Evolutionary conservation across 2,888 invertebrate genomes (phyloP).

Genomic region (Eumacrocentrus americanus): DNA sequence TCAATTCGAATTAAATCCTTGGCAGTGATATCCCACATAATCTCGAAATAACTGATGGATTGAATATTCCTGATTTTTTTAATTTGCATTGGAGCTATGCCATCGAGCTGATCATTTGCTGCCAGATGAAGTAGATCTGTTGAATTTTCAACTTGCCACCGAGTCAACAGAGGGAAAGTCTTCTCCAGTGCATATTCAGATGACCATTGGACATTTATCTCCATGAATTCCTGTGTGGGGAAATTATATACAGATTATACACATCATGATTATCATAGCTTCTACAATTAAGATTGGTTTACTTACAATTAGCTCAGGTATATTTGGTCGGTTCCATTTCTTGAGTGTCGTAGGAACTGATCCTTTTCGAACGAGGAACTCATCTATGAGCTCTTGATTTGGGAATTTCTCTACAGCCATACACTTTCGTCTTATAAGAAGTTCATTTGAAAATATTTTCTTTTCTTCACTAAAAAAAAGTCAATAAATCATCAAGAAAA

Average conservation of each 20-base stretch:
- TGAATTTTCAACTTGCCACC: slow-evolving; percentile 73
- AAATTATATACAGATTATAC: slow-evolving; percentile 20
- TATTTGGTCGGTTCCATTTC: slow-evolving; percentile 71
- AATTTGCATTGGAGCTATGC: slow-evolving; percentile 66
- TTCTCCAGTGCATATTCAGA: slow-evolving; percentile 79
- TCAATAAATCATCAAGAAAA: too few species aligned
- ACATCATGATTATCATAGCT: slow-evolving; percentile 20
- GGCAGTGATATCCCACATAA: slow-evolving; percentile 74
- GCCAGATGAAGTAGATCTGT: slow-evolving; percentile 50
- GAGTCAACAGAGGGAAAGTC: slow-evolving; percentile 75
- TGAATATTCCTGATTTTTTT: slow-evolving; percentile 66
- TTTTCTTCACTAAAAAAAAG: slow-evolving; percentile 69
- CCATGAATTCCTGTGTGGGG: slow-evolving; percentile 68
- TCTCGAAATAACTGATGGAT: slow-evolving; percentile 73
- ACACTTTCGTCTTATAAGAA: slow-evolving; percentile 73
- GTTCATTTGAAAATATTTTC: slow-evolving; percentile 71
- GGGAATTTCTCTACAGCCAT: slow-evolving; percentile 72
- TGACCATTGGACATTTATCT: slow-evolving; percentile 74
- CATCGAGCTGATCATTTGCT: too few species aligned
- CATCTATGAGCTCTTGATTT: slow-evolving; percentile 74
- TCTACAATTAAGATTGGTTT: slow-evolving; percentile 10
- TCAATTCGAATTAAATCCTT: slow-evolving; percentile 57
- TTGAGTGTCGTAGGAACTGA: slow-evolving; percentile 63
- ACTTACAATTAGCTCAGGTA: slow-evolving; percentile 74
- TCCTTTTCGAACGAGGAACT: slow-evolving; percentile 70